These are phyloP conservation scores for Neosilurus hyrtlii DNA, from an alignment of 2,797 vertebrate genomes.

Conservation along the genomic window DNA sequence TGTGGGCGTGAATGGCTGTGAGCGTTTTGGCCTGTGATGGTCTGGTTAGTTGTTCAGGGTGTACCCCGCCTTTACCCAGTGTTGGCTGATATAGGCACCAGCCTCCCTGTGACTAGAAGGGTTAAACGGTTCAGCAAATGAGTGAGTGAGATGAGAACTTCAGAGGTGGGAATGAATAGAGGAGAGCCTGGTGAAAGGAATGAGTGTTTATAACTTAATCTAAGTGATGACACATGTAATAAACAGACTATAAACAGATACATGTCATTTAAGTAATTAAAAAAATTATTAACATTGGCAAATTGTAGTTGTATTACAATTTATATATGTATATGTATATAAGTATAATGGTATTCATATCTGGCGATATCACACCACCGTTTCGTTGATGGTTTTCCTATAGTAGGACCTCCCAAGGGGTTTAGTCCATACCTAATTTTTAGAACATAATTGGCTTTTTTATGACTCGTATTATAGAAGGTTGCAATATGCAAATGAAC, in stretches of 20 bases:
- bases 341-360: no score
- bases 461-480: not conserved
- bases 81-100: no score
- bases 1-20: no score
- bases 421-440: not conserved
- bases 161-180: not conserved
- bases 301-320: no score
- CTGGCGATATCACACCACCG: not conserved
- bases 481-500: constrained; percentile 2
- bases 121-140: no score
- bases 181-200: not conserved
- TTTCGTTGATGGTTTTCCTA: not conserved
- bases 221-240: not conserved
- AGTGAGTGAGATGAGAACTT: not conserved
- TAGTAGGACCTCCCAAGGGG: not conserved
- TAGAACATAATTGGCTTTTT: not conserved
- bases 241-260: not conserved
- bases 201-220: not conserved
- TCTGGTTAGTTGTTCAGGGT: no score
- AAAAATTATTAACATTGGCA: not conserved
- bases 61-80: no score
- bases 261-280: not conserved
- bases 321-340: not conserved
- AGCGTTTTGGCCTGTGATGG: no score
- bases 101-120: no score